Conservation (phyloP, 2,113 vertebrate species). For the Nothobranchius furzeri region DNA sequence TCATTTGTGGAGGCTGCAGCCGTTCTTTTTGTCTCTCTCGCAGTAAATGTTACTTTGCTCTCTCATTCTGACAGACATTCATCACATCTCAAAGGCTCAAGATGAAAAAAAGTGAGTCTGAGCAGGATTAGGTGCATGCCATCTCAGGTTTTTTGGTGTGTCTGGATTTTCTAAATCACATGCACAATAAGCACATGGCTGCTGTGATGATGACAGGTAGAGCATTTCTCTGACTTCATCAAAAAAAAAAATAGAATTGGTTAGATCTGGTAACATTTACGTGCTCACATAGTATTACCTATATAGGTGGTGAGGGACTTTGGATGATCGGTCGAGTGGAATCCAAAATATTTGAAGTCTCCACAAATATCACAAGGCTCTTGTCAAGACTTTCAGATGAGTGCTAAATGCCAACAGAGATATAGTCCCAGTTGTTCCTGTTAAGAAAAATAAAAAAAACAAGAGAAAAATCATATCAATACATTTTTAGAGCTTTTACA, state of each 20-base stretch:
- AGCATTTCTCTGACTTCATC: background rate
- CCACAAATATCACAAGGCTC: constrained; percentile 24
- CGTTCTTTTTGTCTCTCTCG: constrained; percentile 48
- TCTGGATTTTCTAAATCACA: constrained; percentile 2
- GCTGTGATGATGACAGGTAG: background rate
- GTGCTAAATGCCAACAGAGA: constrained; percentile 12
- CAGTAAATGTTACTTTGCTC: constrained; percentile 49
- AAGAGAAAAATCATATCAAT: constrained; percentile 3
- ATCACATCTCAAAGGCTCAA: constrained; percentile 25
- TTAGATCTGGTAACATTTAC: background rate
- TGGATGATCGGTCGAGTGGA: constrained; percentile 26
- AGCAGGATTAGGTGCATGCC: background rate
- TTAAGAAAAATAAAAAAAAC: constrained; percentile 5
- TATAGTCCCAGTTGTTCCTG: constrained; percentile 47
- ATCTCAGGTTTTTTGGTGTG: background rate
- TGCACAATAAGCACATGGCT: background rate
- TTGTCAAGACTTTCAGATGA: constrained; percentile 14
- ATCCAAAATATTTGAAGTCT: constrained; percentile 30
- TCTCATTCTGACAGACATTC: constrained; percentile 50
- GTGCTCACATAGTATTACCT: constrained; percentile 45
- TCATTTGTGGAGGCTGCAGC: constrained; percentile 60
- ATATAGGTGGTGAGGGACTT: constrained; percentile 28
- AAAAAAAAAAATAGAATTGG: background rate
- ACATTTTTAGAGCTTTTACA: background rate
- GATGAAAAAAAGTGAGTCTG: constrained; percentile 11